These are phyloP conservation scores for Pachycephala philippinensis DNA, from an alignment of 2,113 vertebrate species.

Conservation along the genomic window DNA sequence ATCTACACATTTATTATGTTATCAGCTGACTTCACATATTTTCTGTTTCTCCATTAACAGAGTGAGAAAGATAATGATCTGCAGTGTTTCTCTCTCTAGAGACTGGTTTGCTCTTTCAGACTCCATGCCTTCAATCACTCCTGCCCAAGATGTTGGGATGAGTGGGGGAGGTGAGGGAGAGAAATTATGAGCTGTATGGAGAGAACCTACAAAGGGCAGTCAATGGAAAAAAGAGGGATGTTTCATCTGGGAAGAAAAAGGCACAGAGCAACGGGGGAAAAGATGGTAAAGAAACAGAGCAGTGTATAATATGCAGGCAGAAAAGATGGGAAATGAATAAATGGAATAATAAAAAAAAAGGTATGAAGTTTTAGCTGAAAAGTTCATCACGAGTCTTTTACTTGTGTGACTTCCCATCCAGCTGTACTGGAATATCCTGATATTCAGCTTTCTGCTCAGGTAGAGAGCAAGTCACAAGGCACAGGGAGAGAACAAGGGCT, in stretches of 20 bases:
- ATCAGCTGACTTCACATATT: background rate
- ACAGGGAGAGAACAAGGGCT: background rate
- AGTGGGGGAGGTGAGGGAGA: background rate
- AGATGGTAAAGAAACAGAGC: background rate
- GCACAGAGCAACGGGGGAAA: background rate
- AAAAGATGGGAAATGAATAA: background rate
- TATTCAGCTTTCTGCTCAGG: background rate
- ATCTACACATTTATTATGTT: background rate
- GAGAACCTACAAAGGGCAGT: background rate
- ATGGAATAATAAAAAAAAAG: background rate
- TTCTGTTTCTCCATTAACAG: slow-evolving; percentile 10
- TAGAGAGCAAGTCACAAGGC: background rate
- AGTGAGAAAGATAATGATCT: background rate
- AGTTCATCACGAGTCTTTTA: background rate
- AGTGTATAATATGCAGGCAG: background rate
- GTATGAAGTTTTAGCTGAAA: background rate
- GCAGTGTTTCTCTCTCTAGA: background rate
- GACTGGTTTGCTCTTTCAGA: slow-evolving; percentile 17
- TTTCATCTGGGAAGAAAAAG: slow-evolving; percentile 13
- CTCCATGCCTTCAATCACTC: background rate
- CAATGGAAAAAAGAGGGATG: background rate
- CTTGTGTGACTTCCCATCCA: background rate
- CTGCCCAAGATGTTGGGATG: background rate
- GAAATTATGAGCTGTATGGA: background rate
- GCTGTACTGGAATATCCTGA: background rate